phyloP scores from a whole-genome alignment of 2,888 invertebrate genomes.

The Drosophila flavopinicola region DNA sequence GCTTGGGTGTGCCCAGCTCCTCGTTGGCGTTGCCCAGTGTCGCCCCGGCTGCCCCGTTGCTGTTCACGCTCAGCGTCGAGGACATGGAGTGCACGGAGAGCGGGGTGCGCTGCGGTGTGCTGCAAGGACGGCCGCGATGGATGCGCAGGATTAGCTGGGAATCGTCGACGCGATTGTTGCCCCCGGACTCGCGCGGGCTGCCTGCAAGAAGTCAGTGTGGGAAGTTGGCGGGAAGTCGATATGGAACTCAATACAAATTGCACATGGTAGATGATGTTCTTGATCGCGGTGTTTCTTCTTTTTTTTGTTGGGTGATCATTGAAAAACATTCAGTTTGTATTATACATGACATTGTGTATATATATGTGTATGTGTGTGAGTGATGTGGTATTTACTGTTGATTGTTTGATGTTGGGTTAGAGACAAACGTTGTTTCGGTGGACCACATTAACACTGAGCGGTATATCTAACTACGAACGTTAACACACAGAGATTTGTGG shows the following conservation, averaged over 20 bases:
- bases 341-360: conserved; percentile 54
- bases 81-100: conserved; percentile 87
- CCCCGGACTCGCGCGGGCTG: conserved; percentile 85
- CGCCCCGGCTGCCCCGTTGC: conserved; percentile 72
- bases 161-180: conserved; percentile 91
- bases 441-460: conserved; percentile 45
- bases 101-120: conserved; percentile 85
- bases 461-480: conserved; percentile 61
- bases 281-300: conserved; percentile 31
- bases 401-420: conserved; percentile 30
- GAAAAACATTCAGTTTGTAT: conserved; percentile 58
- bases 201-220: conserved; percentile 86
- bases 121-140: conserved; percentile 90
- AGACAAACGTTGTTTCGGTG: conserved; percentile 26
- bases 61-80: conserved; percentile 88
- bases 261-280: conserved; percentile 33
- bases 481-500: conserved; percentile 54
- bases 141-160: conserved; percentile 94
- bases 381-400: conserved; percentile 22
- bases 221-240: conserved; percentile 50
- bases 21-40: conserved; percentile 39
- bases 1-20: conserved; percentile 85
- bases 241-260: conserved; percentile 47
- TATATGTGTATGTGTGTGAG: conserved; percentile 31
- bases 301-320: conserved; percentile 35